Base-by-base conservation (phyloP, 2,888 invertebrate species). In the Drosophila colorata region DNA sequence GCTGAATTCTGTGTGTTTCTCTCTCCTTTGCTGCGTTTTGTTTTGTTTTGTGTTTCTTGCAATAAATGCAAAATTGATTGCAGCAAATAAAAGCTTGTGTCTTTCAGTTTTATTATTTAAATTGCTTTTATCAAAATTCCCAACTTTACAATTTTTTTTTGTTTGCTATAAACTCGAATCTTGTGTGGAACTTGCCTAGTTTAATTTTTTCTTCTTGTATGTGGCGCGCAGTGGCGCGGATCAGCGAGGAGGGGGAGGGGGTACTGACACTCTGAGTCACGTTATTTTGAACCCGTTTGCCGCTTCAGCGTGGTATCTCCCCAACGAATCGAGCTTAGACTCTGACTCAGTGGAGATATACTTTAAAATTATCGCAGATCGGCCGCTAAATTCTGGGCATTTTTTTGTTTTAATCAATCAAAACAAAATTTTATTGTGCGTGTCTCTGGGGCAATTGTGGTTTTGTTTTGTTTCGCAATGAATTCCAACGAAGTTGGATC, bases 1-100 rank as follows among this genome's bases (percentile, higher is more conserved):
- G 73, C 66, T 74, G 67, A 70, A 60, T 75, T 64, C n/a, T 64
- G 40, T 64, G 64, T 81, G 52, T 78, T 64, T 73, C 46, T 59
- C 48, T 80, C 65, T 52, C 43, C 23, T 35, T 52, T 46, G 52
- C 37, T 43, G 52, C 56, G 23, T 58, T 51, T 43, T 46, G 18
- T 64, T 65, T 46, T 20, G 9, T n/a, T 57, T 43, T 53, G 53
- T 41, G 9, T 28, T 47, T 64, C 49, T 49, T 48, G 56, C 52
- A 57, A 72, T 38, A 61, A 51, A 40, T 59, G 74, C 71, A 48
- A 69, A 75, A 48, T 52, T 52, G 18, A 49, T 33, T 65, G 44
- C 28, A 71, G 28, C 44, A 20, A 40, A 35, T 23, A 16, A 47
- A 41, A 40, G 18, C 38, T 56, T 13, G 25, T 23, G 43, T 41